Evolutionary conservation across 2,888 invertebrate genomes (phyloP), one percentile per base, ranked within the genome.

Genomic region (Busseola fusca): DNA sequence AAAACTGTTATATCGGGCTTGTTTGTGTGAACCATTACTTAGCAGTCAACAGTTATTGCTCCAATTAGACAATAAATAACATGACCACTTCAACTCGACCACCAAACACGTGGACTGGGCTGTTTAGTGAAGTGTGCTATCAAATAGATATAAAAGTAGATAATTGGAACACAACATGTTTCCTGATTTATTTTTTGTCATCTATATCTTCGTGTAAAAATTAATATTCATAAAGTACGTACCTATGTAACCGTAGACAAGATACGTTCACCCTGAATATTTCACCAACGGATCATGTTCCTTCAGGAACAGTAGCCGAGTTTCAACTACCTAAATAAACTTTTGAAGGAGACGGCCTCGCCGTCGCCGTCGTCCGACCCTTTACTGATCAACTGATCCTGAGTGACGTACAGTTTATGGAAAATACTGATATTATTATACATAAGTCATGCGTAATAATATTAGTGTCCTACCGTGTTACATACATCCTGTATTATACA

Each of bases 351-450:
- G 37, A 25, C 7, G 21, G 9, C 48, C 16, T 18, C 54, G 18
- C 16, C 25, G 21, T 5, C 34, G 2, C 16, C 25, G 21, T 5
- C 34, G 1, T 18, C 27, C 10, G 14, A 34, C 52, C 14, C 34
- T n/a, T 45, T 21, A 37, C 25, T 25, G 21, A 50, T 48, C 37
- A 48, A 40, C 57, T 40, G 60, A 72, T 70, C 7, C 34, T 34
- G 34, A 34, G 18, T 34, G 52, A 42, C 45, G 16, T 42, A 21
- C 10, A 40, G 16, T 60, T 50, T 6, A 27, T 1, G 6, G 9
- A 27, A 52, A 12, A n/a, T 27, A 37, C 27, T 37, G 54, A 45
- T 21, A 27, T 34, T 18, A 0, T 0, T 30, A 27, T 16, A 57
- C 10, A 30, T 34, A 30, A 10, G 16, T 25, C 6, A 54, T 27